Base-by-base conservation (phyloP, 1,140 invertebrate genomes). In the Rhopalosiphum maidis region DNA sequence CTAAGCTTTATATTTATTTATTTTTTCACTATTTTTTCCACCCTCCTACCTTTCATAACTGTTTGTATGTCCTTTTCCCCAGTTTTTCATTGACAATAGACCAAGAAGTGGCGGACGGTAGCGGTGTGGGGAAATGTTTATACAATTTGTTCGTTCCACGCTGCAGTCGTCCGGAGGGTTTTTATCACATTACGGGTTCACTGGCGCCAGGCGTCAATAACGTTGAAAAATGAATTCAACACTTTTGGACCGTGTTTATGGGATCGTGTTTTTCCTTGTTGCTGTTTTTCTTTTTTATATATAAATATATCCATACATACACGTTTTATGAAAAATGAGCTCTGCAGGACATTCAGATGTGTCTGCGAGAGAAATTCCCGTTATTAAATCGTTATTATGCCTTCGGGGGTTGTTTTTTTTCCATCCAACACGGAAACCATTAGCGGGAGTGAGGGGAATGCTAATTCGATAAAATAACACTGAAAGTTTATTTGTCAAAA, bases 161-260 rank as follows among this genome's bases (percentile, higher is more conserved):
- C 85, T 46, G 37, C 88, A 90, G 77, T 92, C 91, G 77, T 92
- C 91, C 82, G 91, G 91, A 93, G 91, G 91, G 82, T 93, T 93
- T 93, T 93, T 93, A 93, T 93, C 91, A 85, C 91, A 85, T 93
- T 93, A 85, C 91, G 91, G 48, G 91, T 55, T 86, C 82, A 55
- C 91, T 93, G 91, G 91, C 91, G 91, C 91, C 91, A 93, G 82
- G 82, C 91, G 91, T 93, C 91, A 92, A 92, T 92, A 92, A 92
- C 91, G 91, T 92, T 86, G 91, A 93, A 93, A 93, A 93, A 93
- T 93, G 91, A 93, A 86, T 86, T 93, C 91, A 93, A 93, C 91
- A 93, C 91, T 93, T 93, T 86, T 93, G 68, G 82, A 93, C 82
- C 48, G 82, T 93, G 91, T 92, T 92, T 92, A 83, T 92, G 48